Evolutionary conservation across 1,140 invertebrate species (phyloP), one percentile per base, ranked within the genome.

Genomic region (Procambarus clarkii): DNA sequence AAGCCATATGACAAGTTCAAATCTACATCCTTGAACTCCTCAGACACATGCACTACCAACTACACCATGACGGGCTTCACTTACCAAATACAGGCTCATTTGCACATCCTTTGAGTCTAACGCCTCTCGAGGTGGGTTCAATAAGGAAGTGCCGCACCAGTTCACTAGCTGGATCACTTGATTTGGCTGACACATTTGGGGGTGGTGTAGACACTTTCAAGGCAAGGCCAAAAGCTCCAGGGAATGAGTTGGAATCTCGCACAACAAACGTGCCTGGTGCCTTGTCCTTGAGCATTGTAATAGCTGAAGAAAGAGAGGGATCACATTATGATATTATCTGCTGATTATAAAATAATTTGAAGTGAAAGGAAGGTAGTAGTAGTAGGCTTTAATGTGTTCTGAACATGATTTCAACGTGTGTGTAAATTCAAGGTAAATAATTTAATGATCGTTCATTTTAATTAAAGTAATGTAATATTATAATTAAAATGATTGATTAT

Each of bases 71-170:
- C 34, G 34, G 34, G 34, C 34, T 34, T 60, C 1, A 87, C 92
- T 85, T 46, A 93, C 92, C 97, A 95, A 99, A 99, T 0, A 99
- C 98, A 3, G 99, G 99, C 95, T 99, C 99, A 94, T 99, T 99
- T 78, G 97, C 96, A 94, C 98, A 99, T 44, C 99, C 99, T 94
- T 99, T 98, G 80, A 99, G 95, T 79, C 98, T 95, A 21, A 99
- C 99, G 60, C 99, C 99, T 93, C 98, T 96, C 5, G 97, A 96
- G 5, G 98, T 98, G 0, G 99, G 98, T 94, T 99, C 99, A 93
- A 99, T 99, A 13, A 99, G 96, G 95, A 99, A 99, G 94, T 99
- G 99, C 45, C 99, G 96, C 34, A 99, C 98, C 15, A 98, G 95
- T 94, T 99, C 98, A 93, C 96, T 97, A n/a, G 96, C 95, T 8